These are phyloP conservation scores for Sus scrofa DNA, from an alignment of 2,113 vertebrate species.

Conservation along the genomic window DNA sequence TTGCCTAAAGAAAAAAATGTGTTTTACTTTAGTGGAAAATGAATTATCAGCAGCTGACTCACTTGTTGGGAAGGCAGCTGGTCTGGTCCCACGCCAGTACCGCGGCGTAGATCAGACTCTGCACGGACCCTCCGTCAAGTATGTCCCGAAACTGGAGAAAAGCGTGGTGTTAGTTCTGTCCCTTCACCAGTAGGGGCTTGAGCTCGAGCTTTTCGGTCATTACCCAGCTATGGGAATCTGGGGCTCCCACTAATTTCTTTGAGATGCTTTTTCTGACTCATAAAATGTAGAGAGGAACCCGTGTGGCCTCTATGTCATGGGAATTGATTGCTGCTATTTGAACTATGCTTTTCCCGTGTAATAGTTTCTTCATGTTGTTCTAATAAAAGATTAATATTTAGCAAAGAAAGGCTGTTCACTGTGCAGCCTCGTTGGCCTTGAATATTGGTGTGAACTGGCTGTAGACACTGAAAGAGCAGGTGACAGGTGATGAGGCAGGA, in stretches of 20 bases:
- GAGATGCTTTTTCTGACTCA: background rate
- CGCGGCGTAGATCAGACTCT: rapidly evolving
- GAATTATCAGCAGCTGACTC: too few relatives aligned
- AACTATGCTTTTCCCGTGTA: background rate
- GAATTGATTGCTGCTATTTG: background rate
- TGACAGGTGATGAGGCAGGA: background rate
- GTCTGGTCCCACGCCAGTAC: rapidly evolving
- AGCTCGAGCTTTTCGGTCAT: background rate
- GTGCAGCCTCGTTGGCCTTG: rapidly evolving
- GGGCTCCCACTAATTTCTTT: background rate
- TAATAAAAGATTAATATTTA: background rate
- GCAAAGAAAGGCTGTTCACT: background rate
- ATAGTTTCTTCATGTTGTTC: background rate
- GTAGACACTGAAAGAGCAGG: rapidly evolving
- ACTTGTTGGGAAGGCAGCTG: rapidly evolving
- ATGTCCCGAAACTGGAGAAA: background rate
- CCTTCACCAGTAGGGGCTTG: background rate
- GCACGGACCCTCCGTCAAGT: rapidly evolving
- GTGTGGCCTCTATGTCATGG: background rate
- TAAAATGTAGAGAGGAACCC: too few relatives aligned
- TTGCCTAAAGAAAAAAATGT: background rate
- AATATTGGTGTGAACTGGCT: background rate
- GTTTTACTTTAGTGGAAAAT: too few relatives aligned
- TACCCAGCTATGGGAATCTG: background rate
- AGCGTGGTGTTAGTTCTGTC: rapidly evolving